Conservation (phyloP, 2,113 vertebrate genomes). For the Eptesicus fuscus region DNA sequence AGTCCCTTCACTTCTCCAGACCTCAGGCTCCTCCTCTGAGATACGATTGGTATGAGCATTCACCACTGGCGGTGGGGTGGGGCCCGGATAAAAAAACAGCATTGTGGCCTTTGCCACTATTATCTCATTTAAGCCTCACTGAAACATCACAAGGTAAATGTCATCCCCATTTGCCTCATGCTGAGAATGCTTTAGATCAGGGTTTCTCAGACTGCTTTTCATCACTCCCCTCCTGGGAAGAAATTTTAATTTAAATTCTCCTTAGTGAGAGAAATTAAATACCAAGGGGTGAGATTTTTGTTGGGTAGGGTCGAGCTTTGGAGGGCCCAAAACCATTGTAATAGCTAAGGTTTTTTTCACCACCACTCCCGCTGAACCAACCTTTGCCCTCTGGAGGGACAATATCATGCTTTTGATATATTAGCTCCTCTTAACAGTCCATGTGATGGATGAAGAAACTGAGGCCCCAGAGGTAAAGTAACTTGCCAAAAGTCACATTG, state of each 20-base stretch:
- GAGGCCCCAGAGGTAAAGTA: not conserved
- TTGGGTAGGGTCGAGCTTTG: not conserved
- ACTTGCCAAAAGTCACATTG: not conserved
- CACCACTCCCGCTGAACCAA: not conserved
- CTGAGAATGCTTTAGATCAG: not conserved
- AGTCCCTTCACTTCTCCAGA: not conserved
- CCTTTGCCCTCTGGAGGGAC: not conserved
- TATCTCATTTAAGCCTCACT: not conserved
- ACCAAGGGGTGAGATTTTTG: not conserved
- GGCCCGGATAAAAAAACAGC: rapidly evolving
- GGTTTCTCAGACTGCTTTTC: not conserved
- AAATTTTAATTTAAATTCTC: constrained; percentile 31
- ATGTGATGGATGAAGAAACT: not conserved
- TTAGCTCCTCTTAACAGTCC: not conserved
- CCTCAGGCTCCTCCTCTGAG: not conserved
- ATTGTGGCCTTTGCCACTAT: rapidly evolving
- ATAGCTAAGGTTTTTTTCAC: not conserved
- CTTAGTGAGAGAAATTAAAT: constrained; percentile 18
- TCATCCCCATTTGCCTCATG: not conserved
- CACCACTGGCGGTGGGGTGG: rapidly evolving
- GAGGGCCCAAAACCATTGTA: not conserved
- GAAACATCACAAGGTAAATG: not conserved
- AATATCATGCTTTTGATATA: rapidly evolving
- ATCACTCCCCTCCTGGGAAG: not conserved
- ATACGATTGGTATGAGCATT: rapidly evolving